Evolutionary conservation across 2,113 vertebrate genomes (phyloP), one percentile per base, ranked within the genome.

Genomic region (Thamnaconus septentrionalis): DNA sequence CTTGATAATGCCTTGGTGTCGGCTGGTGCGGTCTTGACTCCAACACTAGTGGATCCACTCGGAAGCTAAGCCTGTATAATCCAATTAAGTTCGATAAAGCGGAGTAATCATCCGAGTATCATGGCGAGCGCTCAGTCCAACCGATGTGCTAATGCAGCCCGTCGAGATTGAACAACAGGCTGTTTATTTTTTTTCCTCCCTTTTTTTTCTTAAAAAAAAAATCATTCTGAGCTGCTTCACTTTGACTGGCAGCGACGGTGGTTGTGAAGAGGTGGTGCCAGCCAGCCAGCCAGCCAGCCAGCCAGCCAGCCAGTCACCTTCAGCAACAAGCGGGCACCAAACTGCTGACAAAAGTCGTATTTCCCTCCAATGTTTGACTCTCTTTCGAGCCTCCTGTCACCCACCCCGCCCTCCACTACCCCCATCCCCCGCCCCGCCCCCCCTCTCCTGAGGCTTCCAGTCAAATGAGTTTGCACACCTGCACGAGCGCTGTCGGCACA

Each of bases 41-140:
- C 18, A 31, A 31, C 18, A 31, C 18, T 31, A 31, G 18, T 31
- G 18, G 18, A 31, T 31, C 75, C 81, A 66, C 75, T 76, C 63
- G 48, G 51, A 66, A 53, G 56, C 66, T 78, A 59, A 84, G 69
- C 73, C 70, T 75, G 75, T 66, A 74, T 84, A 74, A 80, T 83
- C 83, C 68, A 83, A 85, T 85, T 86, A 54, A 73, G 74, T 83
- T 80, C 82, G 74, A 85, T 84, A 83, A 88, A 84, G 83, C 73
- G 65, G 69, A 74, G 71, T 79, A 81, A 76, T 88, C 80, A 76
- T 83, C 69, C 56, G 72, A 78, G 75, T 64, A 72, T 85, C 78
- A 79, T 68, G 67, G 68, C 8, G 54, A 80, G 69, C 61, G 72
- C 74, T 85, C 69, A 85, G 81, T 31, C 18, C 18, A 31, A 77